Percentiles rank a stretch among this genome's conserved stretches.
phyloP scores from a whole-genome alignment of 2,888 invertebrate species.

The Pyralis farinalis region DNA sequence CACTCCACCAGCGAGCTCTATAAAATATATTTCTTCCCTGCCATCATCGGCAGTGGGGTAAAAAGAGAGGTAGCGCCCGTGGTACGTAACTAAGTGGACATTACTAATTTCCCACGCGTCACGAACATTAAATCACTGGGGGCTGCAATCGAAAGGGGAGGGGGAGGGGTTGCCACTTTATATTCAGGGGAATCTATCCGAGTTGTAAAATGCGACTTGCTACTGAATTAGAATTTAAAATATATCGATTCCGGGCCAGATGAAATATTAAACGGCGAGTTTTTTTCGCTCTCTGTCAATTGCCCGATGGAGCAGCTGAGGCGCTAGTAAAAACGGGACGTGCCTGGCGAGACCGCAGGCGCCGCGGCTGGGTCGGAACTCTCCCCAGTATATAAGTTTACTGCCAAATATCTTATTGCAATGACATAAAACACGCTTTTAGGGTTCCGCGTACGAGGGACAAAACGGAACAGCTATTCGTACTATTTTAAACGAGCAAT shows the following conservation, averaged over 20 bases:
- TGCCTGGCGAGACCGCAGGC: slow-evolving; percentile 35
- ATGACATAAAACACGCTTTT: neutral
- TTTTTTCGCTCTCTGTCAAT: slow-evolving; percentile 52
- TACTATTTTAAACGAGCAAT: too few species aligned
- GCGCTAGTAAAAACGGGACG: slow-evolving; percentile 70
- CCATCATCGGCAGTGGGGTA: too few species aligned
- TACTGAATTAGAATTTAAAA: slow-evolving; percentile 73
- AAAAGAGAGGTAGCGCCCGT: too few species aligned
- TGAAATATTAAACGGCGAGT: slow-evolving; percentile 64
- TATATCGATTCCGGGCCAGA: slow-evolving; percentile 66
- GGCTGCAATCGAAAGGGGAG: slow-evolving; percentile 10
- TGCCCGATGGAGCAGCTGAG: slow-evolving; percentile 65
- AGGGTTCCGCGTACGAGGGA: too few species aligned
- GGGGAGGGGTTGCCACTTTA: slow-evolving; percentile 38
- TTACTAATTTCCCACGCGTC: slow-evolving; percentile 22
- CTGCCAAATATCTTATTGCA: too few species aligned
- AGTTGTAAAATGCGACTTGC: slow-evolving; percentile 57
- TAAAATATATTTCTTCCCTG: too few species aligned
- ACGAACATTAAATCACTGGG: slow-evolving; percentile 18
- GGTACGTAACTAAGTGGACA: neutral
- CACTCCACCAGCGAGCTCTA: too few species aligned
- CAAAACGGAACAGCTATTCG: too few species aligned
- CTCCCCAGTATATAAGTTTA: neutral
- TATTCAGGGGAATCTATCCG: slow-evolving; percentile 57
- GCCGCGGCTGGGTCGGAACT: neutral